Percentiles rank a stretch among this genome's conserved stretches.
Evolutionary conservation across 1,140 invertebrate species (phyloP).

Genomic region (Hylaeus volcanicus): DNA sequence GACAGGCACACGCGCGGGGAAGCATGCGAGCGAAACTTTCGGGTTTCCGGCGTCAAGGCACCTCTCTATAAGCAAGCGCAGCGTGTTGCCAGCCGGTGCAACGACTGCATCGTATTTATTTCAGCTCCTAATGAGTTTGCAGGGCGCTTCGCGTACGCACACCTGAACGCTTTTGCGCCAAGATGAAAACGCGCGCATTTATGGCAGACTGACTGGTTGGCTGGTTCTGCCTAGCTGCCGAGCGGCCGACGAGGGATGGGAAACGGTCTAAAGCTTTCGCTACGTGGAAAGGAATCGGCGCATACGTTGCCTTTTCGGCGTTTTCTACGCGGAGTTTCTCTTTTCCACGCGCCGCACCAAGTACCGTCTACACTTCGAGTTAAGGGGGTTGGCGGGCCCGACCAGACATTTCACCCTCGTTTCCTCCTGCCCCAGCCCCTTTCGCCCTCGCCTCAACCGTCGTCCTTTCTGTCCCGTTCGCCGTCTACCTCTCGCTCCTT

Average conservation of each 20-base stretch:
- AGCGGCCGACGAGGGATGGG: constrained; percentile 24
- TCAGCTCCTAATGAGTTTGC: constrained; percentile 70
- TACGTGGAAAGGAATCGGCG: constrained; percentile 59
- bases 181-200: constrained; percentile 49
- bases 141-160: constrained; percentile 47
- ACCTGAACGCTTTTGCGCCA: constrained; percentile 47
- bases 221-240: constrained; percentile 3
- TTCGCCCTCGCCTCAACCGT: neutral
- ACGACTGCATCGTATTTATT: constrained; percentile 67
- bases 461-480: constrained; percentile 1
- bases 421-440: neutral
- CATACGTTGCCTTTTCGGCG: constrained; percentile 58
- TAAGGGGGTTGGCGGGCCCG: constrained; percentile 57
- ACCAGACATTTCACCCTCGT: constrained; percentile 47
- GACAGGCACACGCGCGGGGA: neutral
- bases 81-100: constrained; percentile 29
- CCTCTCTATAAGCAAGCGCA: constrained; percentile 47
- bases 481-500: constrained; percentile 4
- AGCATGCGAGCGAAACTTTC: constrained; percentile 62
- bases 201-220: constrained; percentile 30
- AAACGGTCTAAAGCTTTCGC: constrained; percentile 60
- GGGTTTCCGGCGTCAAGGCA: constrained; percentile 14
- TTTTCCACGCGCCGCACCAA: constrained; percentile 43
- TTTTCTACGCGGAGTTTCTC: constrained; percentile 46
- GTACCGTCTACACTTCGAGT: constrained; percentile 59